A percentile compares a stretch with the other conserved stretches of the same genome.
phyloP scores from a whole-genome alignment of 1,140 invertebrate genomes.

The Halictus rubicundus region DNA sequence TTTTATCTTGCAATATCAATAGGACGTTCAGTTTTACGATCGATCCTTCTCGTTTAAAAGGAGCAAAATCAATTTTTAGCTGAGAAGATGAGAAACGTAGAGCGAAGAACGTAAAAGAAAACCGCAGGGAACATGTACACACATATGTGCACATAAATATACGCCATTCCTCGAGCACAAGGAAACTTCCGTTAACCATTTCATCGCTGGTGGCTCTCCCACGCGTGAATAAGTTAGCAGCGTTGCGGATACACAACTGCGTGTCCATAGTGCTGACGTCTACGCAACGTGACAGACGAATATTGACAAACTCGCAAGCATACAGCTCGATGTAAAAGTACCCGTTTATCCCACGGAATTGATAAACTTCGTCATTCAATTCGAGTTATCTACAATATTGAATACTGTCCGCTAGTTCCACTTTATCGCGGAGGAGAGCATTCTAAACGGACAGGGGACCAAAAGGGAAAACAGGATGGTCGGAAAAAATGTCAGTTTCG shows the following conservation, averaged over 20 bases:
- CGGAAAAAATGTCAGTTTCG: too few species aligned
- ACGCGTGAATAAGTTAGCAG: conserved; percentile 60
- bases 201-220: conserved; percentile 53
- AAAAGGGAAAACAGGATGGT: too few species aligned
- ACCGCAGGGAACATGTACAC: background rate
- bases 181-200: conserved; percentile 50
- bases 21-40: background rate
- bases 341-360: background rate
- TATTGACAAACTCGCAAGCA: background rate
- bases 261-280: conserved; percentile 35
- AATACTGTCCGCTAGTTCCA: background rate
- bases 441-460: too few species aligned
- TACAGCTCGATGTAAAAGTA: background rate
- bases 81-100: background rate
- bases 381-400: background rate
- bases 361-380: background rate
- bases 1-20: too few species aligned
- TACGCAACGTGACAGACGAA: conserved; percentile 30
- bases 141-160: background rate
- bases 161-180: conserved; percentile 21
- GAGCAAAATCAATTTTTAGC: background rate
- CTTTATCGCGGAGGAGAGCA: too few species aligned
- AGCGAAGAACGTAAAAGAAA: background rate
- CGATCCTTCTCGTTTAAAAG: background rate
- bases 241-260: conserved; percentile 44